Conservation (phyloP, 1,140 invertebrate genomes). For the Coenobita brevimanus region DNA sequence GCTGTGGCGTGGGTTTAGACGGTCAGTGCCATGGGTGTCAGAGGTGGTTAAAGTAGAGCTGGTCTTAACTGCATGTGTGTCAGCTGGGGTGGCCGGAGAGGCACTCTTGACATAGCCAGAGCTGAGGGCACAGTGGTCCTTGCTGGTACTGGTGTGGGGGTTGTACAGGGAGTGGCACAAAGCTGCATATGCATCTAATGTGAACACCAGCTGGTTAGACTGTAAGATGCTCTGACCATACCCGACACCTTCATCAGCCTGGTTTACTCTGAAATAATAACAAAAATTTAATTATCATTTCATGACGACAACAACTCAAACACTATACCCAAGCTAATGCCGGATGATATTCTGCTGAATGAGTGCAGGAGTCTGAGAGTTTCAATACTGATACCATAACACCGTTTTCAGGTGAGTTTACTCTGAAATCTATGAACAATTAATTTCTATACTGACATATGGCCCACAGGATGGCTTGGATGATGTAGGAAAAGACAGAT, state of each 20-base stretch:
- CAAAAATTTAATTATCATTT: no score
- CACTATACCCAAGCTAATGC: no score
- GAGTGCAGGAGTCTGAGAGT: no score
- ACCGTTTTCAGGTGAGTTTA: no score
- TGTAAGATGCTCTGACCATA: conserved; percentile 96
- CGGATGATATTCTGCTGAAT: no score
- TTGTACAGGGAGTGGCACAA: conserved; percentile 52
- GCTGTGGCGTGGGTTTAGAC: conserved; percentile 43
- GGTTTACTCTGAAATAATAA: conserved; percentile 74
- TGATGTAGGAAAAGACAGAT: no score
- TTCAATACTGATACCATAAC: no score
- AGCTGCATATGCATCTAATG: conserved; percentile 72
- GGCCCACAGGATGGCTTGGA: no score
- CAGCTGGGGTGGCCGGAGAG: conserved; percentile 55
- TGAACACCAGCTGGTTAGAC: conserved; percentile 89
- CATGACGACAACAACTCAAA: no score
- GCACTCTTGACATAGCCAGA: conserved; percentile 62
- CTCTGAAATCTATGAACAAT: no score
- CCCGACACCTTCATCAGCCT: conserved; percentile 81
- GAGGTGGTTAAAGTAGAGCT: background rate
- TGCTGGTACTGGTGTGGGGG: conserved; percentile 15
- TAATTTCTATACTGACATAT: no score
- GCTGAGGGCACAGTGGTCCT: conserved; percentile 52
- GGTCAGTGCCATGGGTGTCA: conserved; percentile 23
- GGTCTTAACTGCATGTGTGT: background rate